Evolutionary conservation across 2,113 vertebrate species (phyloP).

Genomic region (Halichoeres trimaculatus): DNA sequence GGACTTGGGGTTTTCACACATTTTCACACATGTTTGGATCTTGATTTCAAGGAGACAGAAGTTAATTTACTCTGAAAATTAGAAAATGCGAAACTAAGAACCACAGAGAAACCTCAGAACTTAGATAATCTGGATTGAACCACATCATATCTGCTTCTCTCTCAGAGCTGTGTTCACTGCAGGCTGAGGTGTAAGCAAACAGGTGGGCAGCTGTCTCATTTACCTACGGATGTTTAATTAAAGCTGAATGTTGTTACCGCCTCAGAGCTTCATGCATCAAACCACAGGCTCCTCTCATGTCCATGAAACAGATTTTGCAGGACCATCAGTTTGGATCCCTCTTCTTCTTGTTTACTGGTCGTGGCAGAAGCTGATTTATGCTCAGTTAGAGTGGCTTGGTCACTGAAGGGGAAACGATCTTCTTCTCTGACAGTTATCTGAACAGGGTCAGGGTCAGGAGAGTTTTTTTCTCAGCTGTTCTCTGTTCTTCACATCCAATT

Average conservation of each 20-base stretch:
- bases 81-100: neutral
- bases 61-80: too few relatives aligned
- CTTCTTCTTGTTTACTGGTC: neutral
- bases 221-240: constrained; percentile 49
- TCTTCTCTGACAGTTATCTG: neutral
- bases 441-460: constrained; percentile 35
- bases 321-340: constrained; percentile 11
- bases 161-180: constrained; percentile 25
- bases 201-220: constrained; percentile 27
- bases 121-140: neutral
- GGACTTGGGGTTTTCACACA: neutral
- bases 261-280: neutral
- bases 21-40: neutral
- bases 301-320: neutral
- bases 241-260: constrained; percentile 39
- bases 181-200: constrained; percentile 54
- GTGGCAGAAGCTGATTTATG: constrained; percentile 3
- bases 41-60: too few relatives aligned
- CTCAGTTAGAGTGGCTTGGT: constrained; percentile 4
- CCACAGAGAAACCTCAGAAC: neutral
- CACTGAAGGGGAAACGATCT: constrained; percentile 7
- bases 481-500: constrained; percentile 5
- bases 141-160: constrained; percentile 5
- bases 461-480: constrained; percentile 19
- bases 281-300: neutral